Conservation (phyloP, 2,888 invertebrate species). For the Lutraria lutraria region DNA sequence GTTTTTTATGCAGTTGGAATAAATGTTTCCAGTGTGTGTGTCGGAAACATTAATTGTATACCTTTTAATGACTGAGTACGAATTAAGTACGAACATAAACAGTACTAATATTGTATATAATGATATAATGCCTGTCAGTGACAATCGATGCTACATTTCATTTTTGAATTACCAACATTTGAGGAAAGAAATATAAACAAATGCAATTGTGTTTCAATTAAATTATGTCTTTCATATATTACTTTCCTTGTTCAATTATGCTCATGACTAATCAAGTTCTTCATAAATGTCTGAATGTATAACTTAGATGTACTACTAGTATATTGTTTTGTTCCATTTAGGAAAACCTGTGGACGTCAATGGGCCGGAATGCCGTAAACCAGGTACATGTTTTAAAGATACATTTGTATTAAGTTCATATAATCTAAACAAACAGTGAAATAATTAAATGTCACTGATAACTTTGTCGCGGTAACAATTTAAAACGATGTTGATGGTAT, state of each 20-base stretch:
- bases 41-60: too few species aligned
- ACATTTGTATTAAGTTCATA: not conserved
- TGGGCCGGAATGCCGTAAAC: constrained; percentile 45
- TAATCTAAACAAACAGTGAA: not conserved
- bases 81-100: too few species aligned
- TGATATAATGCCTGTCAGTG: too few species aligned
- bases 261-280: not conserved
- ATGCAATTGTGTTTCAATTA: too few species aligned
- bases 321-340: constrained; percentile 15
- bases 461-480: not conserved
- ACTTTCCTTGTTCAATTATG: not conserved
- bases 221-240: too few species aligned
- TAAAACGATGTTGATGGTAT: not conserved
- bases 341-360: constrained; percentile 31
- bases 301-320: not conserved
- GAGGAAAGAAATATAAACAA: too few species aligned
- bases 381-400: constrained; percentile 11
- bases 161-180: too few species aligned
- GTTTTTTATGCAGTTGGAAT: too few species aligned
- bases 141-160: too few species aligned
- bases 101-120: too few species aligned
- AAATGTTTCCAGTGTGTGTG: too few species aligned
- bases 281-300: not conserved
- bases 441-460: not conserved
- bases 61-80: too few species aligned